Base-by-base conservation (phyloP, 2,888 invertebrate species). In the Phymatocera aterrima region DNA sequence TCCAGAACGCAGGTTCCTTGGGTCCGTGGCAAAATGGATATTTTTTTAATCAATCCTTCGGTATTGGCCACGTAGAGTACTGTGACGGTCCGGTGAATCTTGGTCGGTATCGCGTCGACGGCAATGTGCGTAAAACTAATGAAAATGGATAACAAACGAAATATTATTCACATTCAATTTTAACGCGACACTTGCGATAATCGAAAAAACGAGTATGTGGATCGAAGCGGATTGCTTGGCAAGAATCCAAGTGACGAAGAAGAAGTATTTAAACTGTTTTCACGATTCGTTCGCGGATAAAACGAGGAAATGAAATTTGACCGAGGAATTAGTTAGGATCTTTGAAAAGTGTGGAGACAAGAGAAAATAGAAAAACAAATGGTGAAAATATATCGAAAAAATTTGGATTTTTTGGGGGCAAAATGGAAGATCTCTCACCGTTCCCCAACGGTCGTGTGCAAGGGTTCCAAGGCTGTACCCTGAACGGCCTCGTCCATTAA, bases 401-500 rank as follows among this genome's bases (percentile, higher is more conserved):
- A 43, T 8, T 46, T 21, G 28, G 12, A 24, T 21, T 3, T 37
- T 1, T n/a, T n/a, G n/a, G n/a, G n/a, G n/a, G 6, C 1, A 54
- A 5, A 18, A 40, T 37, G 12, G 4, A 21, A n/a, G n/a, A n/a
- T n/a, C 3, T 28, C 24, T 48, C 78, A 86, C 87, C 95, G 91
- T 85, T 97, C 96, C 78, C 95, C 91, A 34, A 94, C 93, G 0
- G 94, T 92, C 31, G 94, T 93, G 87, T 95, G 95, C 0, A 97
- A 91, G 0, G 97, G 97, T 74, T 92, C 91, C 0, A 93, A 90
- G 0, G 94, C 94, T 34, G 94, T 93, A 0, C 97, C 95, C 84
- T 96, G 96, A 0, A 98, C 95, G 0, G 97, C 95, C 77, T 94
- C 93, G 88, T 98, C 96, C 97, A 98, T 97, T 78, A 98, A 91